A percentile compares a stretch with the other conserved stretches of the same genome.
Conservation (phyloP, 1,140 invertebrate genomes). For the Nebria ingens region DNA sequence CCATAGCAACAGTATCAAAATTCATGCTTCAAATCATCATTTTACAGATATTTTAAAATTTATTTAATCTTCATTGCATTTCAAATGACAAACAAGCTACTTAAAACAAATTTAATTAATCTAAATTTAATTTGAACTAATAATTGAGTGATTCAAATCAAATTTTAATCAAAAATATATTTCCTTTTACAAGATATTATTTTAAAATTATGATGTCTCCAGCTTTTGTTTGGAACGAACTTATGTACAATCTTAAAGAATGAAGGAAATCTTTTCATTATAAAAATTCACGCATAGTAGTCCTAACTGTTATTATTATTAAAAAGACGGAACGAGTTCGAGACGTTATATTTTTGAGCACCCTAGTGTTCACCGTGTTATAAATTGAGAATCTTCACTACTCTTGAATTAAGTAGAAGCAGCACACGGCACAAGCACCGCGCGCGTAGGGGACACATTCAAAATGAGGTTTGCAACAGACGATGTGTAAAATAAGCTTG, state of each 20-base stretch:
- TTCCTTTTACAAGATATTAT: no score
- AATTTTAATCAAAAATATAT: no score
- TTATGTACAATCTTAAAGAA: no score
- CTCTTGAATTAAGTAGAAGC: not conserved
- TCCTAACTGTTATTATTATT: not conserved
- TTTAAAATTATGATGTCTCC: no score
- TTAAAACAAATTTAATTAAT: no score
- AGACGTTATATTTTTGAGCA: not conserved
- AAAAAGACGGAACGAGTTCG: not conserved
- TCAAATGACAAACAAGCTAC: no score
- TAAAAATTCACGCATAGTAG: not conserved
- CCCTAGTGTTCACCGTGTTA: not conserved
- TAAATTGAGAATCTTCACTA: not conserved
- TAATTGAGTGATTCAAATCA: no score
- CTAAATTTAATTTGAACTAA: no score
- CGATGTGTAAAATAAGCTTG: not conserved
- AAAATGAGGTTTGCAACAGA: not conserved
- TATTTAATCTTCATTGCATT: no score
- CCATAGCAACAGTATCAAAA: not conserved
- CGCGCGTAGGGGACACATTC: not conserved
- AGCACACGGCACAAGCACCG: not conserved
- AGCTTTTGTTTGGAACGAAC: no score
- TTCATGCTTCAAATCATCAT: not conserved
- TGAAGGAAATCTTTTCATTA: not conserved
- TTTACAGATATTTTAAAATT: no score